Percentiles rank a stretch among this genome's conserved stretches.
Evolutionary conservation across 2,113 vertebrate genomes (phyloP).

Genomic region (Variabilichromis moorii): DNA sequence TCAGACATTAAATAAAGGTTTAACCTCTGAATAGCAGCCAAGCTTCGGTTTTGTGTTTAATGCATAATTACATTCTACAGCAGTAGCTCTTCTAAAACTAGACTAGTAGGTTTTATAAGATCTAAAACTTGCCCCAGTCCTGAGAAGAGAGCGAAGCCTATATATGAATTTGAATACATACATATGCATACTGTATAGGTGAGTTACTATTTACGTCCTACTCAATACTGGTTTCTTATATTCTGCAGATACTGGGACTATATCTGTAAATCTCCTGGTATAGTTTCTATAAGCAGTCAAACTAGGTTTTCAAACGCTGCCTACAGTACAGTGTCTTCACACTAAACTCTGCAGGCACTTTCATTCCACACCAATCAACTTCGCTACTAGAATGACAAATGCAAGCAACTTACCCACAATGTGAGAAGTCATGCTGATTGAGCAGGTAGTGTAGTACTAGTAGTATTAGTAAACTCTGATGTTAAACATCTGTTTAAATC

Average conservation of each 20-base stretch:
- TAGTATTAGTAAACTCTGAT: background rate
- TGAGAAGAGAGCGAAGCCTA: background rate
- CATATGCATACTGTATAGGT: background rate
- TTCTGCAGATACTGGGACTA: background rate
- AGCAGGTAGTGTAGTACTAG: background rate
- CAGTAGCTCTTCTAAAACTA: background rate
- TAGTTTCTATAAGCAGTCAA: background rate
- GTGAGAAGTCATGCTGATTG: background rate
- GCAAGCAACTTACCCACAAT: constrained; percentile 30
- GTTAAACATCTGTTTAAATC: background rate
- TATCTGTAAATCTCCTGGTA: background rate
- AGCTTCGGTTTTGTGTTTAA: background rate
- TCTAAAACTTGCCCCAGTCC: background rate
- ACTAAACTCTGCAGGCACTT: background rate
- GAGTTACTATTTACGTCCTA: background rate
- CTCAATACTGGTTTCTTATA: background rate
- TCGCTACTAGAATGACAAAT: background rate
- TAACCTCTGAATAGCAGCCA: background rate
- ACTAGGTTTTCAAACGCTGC: background rate
- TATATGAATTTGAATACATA: background rate
- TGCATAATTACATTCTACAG: background rate
- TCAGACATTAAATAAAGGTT: background rate
- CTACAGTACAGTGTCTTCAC: background rate
- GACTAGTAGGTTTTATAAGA: background rate
- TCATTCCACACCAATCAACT: background rate